Percentiles rank a stretch among this genome's conserved stretches.
Evolutionary conservation across 2,113 vertebrate species (phyloP).

Genomic region (Chionomys nivalis): DNA sequence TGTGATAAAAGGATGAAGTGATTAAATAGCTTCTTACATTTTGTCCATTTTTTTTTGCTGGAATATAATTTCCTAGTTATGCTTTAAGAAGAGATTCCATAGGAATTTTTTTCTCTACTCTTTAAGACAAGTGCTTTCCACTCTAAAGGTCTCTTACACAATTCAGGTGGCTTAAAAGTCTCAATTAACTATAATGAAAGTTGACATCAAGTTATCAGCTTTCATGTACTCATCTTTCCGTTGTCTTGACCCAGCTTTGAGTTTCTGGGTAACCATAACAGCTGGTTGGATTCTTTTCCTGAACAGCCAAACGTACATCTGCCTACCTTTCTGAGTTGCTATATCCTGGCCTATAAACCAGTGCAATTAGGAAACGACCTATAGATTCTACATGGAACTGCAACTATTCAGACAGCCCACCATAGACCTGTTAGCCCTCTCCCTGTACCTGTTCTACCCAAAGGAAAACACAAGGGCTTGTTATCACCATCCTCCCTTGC

Average conservation of each 20-base stretch:
- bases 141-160: neutral
- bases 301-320: neutral
- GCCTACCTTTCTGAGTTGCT: fast-evolving
- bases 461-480: neutral
- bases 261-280: neutral
- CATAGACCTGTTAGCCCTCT: neutral
- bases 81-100: neutral
- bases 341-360: neutral
- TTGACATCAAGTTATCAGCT: neutral
- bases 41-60: neutral
- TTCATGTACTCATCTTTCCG: neutral
- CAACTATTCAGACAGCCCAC: neutral
- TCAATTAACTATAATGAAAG: neutral
- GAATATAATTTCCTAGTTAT: neutral
- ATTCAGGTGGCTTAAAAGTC: neutral
- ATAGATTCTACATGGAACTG: neutral
- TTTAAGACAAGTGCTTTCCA: neutral
- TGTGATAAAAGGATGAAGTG: neutral
- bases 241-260: neutral
- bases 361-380: neutral
- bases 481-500: neutral
- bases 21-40: neutral
- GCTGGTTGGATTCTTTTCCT: neutral
- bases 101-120: neutral
- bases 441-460: too few species aligned